Evolutionary conservation across 2,797 vertebrate genomes (phyloP), one percentile per base, ranked within the genome.

Genomic region (Gephyroberyx darwinii): DNA sequence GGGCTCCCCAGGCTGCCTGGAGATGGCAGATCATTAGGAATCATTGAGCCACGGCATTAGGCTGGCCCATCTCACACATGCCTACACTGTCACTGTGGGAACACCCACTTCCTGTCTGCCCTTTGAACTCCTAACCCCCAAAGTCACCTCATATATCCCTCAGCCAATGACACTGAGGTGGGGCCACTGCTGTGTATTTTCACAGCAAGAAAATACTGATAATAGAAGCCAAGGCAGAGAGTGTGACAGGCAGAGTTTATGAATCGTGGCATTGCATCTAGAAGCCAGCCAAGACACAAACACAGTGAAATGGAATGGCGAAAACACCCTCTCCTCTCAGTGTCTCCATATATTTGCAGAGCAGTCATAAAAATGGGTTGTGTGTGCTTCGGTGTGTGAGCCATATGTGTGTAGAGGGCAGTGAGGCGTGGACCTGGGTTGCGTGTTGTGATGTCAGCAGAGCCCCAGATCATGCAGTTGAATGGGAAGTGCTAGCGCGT

Each of bases 21-120:
- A 82, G 89, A 88, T 86, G 87, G 85, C 80, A 80, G 90, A 85
- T 92, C 87, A 91, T 92, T 92, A 93, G 83, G 83, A 87, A 61
- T 73, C 75, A 79, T 84, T 68, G 74, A 87, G 86, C 77, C 78
- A 77, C 77, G 41, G 76, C 85, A 86, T 84, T 75, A 85, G 83
- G 66, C 65, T 56, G 63, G 70, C 77, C 86, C 82, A 80, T 88
- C 84, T 88, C 85, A 87, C 85, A 86, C 86, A 80, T 80, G 78
- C 59, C 75, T 67, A 62, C 65, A 85, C 77, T 86, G 85, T 85
- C 87, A 87, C 68, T 55, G 71, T 74, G 78, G 86, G 82, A 86
- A 83, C 81, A 79, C 83, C 84, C 80, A 90, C 83, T 92, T 93
- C 90, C 90, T 90, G 84, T 74, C 64, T 81, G 82, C 74, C 74